phyloP scores from a whole-genome alignment of 2,888 invertebrate genomes.

The Herminia tarsipennalis region DNA sequence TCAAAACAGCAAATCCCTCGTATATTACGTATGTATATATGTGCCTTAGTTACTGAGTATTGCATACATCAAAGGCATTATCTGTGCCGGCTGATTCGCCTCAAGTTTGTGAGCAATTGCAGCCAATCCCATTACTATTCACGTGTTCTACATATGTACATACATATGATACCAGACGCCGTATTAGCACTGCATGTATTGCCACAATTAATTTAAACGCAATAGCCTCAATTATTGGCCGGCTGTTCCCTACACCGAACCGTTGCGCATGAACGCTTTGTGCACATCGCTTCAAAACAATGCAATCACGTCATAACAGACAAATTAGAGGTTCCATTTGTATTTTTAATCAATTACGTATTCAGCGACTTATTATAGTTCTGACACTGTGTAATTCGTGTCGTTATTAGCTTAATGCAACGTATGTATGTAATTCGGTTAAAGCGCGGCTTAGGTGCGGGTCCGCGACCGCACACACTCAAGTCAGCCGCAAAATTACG shows the following conservation, averaged over 20 bases:
- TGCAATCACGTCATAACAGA: conserved; percentile 51
- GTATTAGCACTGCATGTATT: conserved; percentile 68
- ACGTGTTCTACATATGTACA: conserved; percentile 62
- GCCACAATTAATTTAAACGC: conserved; percentile 80
- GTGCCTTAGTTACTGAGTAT: conserved; percentile 42
- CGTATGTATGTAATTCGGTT: conserved; percentile 48
- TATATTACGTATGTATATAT: conserved; percentile 42
- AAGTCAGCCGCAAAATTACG: conserved; percentile 85
- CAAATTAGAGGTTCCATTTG: conserved; percentile 44
- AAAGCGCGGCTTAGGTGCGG: conserved; percentile 61
- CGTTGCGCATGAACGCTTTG: conserved; percentile 51
- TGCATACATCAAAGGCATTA: conserved; percentile 74
- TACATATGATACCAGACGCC: conserved; percentile 52
- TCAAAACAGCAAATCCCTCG: conserved; percentile 35
- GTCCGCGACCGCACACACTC: conserved; percentile 79
- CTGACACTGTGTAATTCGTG: conserved; percentile 19
- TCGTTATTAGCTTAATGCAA: conserved; percentile 31
- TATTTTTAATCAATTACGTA: conserved; percentile 36
- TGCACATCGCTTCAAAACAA: conserved; percentile 46
- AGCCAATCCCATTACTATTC: conserved; percentile 72
- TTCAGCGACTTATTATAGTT: conserved; percentile 29
- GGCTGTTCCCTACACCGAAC: conserved; percentile 61
- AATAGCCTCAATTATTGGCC: conserved; percentile 77
- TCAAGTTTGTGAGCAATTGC: conserved; percentile 75
- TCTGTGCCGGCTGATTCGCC: conserved; percentile 66